phyloP scores from a whole-genome alignment of 2,888 invertebrate species.

The Lasioglossum marginatum region DNA sequence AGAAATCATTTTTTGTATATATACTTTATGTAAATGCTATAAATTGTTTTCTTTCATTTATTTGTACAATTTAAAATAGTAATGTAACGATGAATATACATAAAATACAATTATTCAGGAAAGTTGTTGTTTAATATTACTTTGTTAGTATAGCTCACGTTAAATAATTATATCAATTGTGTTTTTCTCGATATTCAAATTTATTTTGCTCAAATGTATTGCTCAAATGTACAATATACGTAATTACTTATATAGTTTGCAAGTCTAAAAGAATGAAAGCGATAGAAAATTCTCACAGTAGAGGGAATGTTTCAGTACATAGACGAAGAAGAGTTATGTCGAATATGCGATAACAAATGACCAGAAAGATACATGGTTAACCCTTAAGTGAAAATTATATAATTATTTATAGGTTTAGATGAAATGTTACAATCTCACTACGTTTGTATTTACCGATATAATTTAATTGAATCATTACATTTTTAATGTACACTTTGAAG shows the following conservation, averaged over 20 bases:
- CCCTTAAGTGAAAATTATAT: neutral
- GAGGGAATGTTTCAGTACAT: neutral
- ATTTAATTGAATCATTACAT: neutral
- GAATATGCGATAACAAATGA: no score
- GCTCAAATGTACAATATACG: neutral
- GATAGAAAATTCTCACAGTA: neutral
- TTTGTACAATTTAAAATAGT: neutral
- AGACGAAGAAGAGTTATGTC: no score
- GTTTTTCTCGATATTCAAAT: neutral
- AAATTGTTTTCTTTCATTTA: neutral
- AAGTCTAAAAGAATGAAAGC: neutral
- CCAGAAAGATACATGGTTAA: neutral
- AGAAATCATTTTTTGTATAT: neutral
- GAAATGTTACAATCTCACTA: neutral
- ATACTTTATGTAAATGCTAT: neutral
- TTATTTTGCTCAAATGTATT: neutral
- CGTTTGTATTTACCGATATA: neutral
- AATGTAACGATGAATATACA: neutral
- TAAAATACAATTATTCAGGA: neutral
- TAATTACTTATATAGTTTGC: neutral
- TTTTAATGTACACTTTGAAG: neutral
- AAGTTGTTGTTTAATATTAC: neutral
- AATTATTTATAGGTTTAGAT: neutral
- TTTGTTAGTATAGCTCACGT: neutral
- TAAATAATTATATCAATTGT: neutral